These are phyloP conservation scores for Taeniopygia guttata DNA, from an alignment of 2,797 vertebrate species.

Conservation along the genomic window DNA sequence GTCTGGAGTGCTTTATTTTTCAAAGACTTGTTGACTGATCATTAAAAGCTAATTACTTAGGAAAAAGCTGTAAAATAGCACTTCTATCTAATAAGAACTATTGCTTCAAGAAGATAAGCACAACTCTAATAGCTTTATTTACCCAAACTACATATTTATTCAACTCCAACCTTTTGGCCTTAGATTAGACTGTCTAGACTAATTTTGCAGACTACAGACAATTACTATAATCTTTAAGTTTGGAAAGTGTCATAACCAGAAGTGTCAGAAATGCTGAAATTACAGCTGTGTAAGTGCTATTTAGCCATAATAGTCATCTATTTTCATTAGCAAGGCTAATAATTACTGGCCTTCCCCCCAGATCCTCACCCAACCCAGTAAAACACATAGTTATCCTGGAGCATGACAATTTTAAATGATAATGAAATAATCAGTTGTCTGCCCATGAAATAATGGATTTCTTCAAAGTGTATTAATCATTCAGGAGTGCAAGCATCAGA, in stretches of 20 bases:
- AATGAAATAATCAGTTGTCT: neutral
- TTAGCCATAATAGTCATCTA: neutral
- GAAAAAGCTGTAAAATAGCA: constrained; percentile 21
- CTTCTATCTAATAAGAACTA: constrained; percentile 6
- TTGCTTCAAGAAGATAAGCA: neutral
- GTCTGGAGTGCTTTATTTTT: neutral
- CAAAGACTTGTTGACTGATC: neutral
- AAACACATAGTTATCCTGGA: neutral
- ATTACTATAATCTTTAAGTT: constrained; percentile 2
- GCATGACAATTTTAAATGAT: neutral
- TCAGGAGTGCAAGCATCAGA: neutral
- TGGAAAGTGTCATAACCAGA: neutral
- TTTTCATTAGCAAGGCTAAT: neutral
- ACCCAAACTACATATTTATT: constrained; percentile 14
- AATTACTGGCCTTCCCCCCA: neutral
- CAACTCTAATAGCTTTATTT: neutral
- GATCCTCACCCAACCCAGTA: neutral
- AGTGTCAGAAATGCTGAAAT: neutral
- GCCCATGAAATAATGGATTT: neutral
- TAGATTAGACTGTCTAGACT: constrained; percentile 40
- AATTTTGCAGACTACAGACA: neutral
- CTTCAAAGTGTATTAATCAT: neutral
- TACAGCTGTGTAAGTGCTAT: neutral
- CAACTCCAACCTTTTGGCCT: constrained; percentile 21
- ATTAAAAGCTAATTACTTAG: constrained; percentile 46